phyloP scores from a whole-genome alignment of 2,888 invertebrate species.

The Aphodius sticticus region DNA sequence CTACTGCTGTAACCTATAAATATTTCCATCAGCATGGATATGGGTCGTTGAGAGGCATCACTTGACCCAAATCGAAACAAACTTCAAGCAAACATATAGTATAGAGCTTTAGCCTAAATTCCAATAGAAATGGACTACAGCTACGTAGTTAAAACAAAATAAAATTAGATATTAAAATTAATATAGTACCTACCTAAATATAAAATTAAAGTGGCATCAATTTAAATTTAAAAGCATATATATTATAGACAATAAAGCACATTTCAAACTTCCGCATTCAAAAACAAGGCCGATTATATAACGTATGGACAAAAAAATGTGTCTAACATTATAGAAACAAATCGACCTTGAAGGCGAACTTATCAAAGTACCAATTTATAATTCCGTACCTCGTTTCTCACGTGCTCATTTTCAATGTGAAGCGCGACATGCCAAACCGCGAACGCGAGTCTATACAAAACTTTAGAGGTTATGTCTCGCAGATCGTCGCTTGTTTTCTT shows the following conservation, averaged over 20 bases:
- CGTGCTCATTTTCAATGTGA: slow-evolving; percentile 68
- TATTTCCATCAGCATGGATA: too few species aligned
- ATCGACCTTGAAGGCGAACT: slow-evolving; percentile 7
- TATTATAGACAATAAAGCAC: too few species aligned
- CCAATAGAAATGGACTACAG: not conserved
- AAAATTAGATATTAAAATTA: too few species aligned
- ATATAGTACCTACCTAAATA: too few species aligned
- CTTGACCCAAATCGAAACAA: not conserved
- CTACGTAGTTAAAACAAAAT: too few species aligned
- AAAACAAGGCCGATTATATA: not conserved
- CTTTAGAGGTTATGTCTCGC: slow-evolving; percentile 59
- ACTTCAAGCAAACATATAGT: not conserved
- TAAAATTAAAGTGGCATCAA: too few species aligned
- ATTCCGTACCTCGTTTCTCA: slow-evolving; percentile 38
- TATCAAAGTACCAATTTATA: slow-evolving; percentile 7
- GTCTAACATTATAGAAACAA: not conserved
- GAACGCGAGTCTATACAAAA: slow-evolving; percentile 76
- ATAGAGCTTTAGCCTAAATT: not conserved
- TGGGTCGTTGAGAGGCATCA: not conserved
- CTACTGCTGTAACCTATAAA: not conserved
- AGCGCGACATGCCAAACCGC: slow-evolving; percentile 79
- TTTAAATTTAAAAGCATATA: too few species aligned
- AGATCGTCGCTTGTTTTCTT: slow-evolving; percentile 28
- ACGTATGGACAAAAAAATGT: not conserved
- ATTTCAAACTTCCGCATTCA: not conserved